A percentile compares a stretch with the other conserved stretches of the same genome.
phyloP scores from a whole-genome alignment of 2,113 vertebrate genomes.

The Aix galericulata region DNA sequence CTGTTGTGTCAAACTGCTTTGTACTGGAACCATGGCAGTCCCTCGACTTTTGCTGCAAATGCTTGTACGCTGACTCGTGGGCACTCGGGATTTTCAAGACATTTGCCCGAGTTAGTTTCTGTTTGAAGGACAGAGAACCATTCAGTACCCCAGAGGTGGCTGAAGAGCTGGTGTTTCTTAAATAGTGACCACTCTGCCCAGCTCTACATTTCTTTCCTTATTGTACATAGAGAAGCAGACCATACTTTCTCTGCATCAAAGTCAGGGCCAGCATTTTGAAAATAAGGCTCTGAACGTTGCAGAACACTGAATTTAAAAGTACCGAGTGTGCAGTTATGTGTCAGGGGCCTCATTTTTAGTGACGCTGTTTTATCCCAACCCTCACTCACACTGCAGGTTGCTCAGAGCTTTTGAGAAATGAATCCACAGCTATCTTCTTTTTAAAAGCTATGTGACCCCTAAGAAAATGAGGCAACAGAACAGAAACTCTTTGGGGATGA shows the following conservation, averaged over 20 bases:
- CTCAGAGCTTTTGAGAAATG: not conserved
- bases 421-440: not conserved
- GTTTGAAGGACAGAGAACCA: not conserved
- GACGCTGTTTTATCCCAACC: not conserved
- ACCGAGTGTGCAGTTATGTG: not conserved
- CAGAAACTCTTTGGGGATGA: not conserved
- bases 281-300: not conserved
- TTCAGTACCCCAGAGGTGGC: not conserved
- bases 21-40: not conserved
- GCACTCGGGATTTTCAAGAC: not conserved
- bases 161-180: not conserved
- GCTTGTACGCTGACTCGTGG: not conserved
- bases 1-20: not conserved
- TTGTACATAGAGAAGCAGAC: not conserved
- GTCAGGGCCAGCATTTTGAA: not conserved
- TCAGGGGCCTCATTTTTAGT: not conserved
- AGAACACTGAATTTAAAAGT: rapidly evolving
- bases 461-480: not conserved
- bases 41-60: not conserved
- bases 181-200: not conserved
- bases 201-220: not conserved
- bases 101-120: not conserved
- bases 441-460: not conserved
- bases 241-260: not conserved
- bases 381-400: not conserved